Evolutionary conservation across 2,113 vertebrate species (phyloP).

Genomic region (Phasianus colchicus): DNA sequence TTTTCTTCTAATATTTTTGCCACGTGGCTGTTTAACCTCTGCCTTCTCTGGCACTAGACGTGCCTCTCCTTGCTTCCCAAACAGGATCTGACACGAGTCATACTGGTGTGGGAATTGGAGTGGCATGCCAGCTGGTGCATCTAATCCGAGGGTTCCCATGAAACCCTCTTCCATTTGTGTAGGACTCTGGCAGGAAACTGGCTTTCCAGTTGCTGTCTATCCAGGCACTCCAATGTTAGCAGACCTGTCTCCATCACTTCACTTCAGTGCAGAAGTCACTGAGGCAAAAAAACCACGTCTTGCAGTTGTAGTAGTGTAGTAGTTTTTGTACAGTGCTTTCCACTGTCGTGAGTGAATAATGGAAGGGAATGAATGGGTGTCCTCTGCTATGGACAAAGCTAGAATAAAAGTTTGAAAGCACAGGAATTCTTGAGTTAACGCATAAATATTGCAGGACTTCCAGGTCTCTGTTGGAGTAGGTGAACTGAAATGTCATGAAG

Average conservation of each 20-base stretch:
- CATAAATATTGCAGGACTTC: not conserved
- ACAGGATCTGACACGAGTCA: not conserved
- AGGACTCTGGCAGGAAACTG: not conserved
- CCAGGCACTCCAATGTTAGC: not conserved
- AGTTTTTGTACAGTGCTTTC: not conserved
- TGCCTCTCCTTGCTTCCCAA: not conserved
- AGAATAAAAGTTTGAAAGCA: not conserved
- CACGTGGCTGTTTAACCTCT: not conserved
- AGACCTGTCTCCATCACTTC: not conserved
- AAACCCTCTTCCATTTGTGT: not conserved
- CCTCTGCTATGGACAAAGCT: not conserved
- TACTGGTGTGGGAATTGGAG: not conserved
- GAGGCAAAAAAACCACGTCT: not conserved
- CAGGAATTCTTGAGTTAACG: not conserved
- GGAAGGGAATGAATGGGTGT: not conserved
- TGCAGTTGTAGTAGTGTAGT: not conserved
- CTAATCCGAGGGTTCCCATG: not conserved
- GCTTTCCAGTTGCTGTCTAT: not conserved
- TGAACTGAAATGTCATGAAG: not conserved
- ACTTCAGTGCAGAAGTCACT: not conserved
- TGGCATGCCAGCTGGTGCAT: not conserved
- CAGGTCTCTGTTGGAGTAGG: not conserved
- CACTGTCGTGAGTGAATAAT: not conserved
- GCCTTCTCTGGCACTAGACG: not conserved
- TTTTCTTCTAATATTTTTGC: not conserved